These are phyloP conservation scores for Ia io DNA, from an alignment of 2,113 vertebrate species.

Conservation along the genomic window DNA sequence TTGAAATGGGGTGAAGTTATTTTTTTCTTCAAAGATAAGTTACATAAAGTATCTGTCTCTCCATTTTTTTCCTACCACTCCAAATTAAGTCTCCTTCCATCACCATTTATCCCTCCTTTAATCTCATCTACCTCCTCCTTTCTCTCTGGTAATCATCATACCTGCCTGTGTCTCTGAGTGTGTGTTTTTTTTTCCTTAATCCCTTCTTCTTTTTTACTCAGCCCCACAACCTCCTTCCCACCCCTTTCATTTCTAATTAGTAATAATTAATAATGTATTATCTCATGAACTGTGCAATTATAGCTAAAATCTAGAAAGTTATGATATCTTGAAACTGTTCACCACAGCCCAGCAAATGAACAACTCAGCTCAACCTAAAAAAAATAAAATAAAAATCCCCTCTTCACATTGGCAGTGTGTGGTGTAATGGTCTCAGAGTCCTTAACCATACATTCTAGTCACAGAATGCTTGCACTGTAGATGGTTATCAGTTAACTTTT, in stretches of 20 bases:
- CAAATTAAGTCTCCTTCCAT: not conserved
- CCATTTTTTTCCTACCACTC: not conserved
- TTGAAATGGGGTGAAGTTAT: not conserved
- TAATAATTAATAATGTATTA: not conserved
- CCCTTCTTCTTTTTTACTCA: not conserved
- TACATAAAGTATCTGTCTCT: not conserved
- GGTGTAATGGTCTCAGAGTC: not conserved
- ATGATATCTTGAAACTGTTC: not conserved
- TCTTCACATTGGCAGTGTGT: not conserved
- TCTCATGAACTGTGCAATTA: not conserved
- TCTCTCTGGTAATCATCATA: not conserved
- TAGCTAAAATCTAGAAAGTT: not conserved
- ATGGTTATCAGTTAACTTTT: conserved; percentile 35
- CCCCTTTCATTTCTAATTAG: not conserved
- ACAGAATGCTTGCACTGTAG: not conserved
- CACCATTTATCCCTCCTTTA: not conserved
- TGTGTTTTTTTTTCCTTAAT: not conserved
- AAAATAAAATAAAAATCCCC: not conserved
- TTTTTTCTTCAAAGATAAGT: not conserved
- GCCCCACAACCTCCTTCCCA: not conserved
- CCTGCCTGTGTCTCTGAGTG: not conserved
- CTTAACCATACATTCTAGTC: not conserved
- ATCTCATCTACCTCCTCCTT: not conserved
- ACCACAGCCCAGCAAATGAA: not conserved
- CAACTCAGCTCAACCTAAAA: not conserved